Base-by-base conservation (phyloP, 2,888 invertebrate genomes). In the Phortica magna region DNA sequence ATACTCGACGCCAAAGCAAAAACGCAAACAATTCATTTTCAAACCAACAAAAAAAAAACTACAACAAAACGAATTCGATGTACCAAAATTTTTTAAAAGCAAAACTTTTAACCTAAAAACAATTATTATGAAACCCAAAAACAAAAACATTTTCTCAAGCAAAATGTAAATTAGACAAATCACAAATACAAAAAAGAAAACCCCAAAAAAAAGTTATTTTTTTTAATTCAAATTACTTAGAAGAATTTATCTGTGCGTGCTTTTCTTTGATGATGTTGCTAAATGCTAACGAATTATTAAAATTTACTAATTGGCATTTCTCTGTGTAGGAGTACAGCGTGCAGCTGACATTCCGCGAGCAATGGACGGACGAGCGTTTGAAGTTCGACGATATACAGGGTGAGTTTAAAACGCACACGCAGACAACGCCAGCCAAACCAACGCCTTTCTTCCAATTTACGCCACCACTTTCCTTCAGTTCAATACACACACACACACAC, bases 261-360 rank as follows among this genome's bases (percentile, higher is more conserved):
- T 61, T 61, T 22, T 17, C 61, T 61, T 61, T 61, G 61, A 61
- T 61, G 31, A 61, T 61, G 48, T 48, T 48, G 48, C 48, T 12
- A 48, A 48, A 48, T 12, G 31, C 1, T 12, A 48, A 48, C 9
- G 14, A 48, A 12, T 64, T 74, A 31, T 59, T 61, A 42, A 64
- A 64, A 73, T 7, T 48, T 68, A 65, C 65, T 65, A 65, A 65
- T 65, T 65, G 65, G 39, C 5, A 70, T 70, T 55, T 71, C 48
- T 71, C 48, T 43, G 6, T 70, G 22, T 85, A 98, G 98, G 98
- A 99, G 94, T 99, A 98, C 94, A 98, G 98, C 91, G 98, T 98
- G 89, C 98, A 98, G 93, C 94, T 99, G 91, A 98, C 98, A 85
- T 98, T 99, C 94, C 95, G 98, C 92, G 98, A 99, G 92, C 97